phyloP scores from a whole-genome alignment of 2,113 vertebrate species.

The Mesocricetus auratus region DNA sequence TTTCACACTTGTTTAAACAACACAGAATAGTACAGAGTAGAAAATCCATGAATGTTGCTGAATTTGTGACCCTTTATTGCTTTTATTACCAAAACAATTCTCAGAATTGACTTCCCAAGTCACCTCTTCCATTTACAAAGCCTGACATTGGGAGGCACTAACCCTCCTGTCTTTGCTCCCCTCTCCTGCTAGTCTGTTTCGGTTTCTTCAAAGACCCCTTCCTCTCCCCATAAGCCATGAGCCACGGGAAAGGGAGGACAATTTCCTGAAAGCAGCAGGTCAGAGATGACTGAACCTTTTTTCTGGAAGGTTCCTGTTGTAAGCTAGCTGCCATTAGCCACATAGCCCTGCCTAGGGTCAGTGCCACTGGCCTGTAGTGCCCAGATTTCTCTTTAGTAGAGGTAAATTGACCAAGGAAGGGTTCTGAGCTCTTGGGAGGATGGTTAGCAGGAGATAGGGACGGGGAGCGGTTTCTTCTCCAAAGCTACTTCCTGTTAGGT shows the following conservation, averaged over 20 bases:
- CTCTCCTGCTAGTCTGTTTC: background rate
- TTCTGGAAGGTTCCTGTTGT: background rate
- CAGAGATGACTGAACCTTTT: background rate
- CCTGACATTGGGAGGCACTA: background rate
- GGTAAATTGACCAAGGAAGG: background rate
- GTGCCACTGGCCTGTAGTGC: background rate
- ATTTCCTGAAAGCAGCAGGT: background rate
- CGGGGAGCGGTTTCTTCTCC: background rate
- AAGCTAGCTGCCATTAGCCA: background rate
- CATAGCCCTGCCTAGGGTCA: background rate
- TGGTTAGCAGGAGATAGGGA: background rate
- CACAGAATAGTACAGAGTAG: background rate
- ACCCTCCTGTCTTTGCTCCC: background rate
- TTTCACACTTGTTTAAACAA: background rate
- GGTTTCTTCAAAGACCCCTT: background rate
- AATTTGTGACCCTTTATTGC: background rate
- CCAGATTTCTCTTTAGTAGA: background rate
- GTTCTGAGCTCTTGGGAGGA: background rate
- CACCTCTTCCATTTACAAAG: background rate
- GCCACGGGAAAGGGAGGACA: background rate
- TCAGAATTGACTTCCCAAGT: background rate
- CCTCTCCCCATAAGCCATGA: background rate
- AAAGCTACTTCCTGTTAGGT: background rate
- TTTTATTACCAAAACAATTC: background rate
- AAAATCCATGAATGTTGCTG: background rate